Evolutionary conservation across 2,888 invertebrate genomes (phyloP).

Genomic region (Cantharis nigra): DNA sequence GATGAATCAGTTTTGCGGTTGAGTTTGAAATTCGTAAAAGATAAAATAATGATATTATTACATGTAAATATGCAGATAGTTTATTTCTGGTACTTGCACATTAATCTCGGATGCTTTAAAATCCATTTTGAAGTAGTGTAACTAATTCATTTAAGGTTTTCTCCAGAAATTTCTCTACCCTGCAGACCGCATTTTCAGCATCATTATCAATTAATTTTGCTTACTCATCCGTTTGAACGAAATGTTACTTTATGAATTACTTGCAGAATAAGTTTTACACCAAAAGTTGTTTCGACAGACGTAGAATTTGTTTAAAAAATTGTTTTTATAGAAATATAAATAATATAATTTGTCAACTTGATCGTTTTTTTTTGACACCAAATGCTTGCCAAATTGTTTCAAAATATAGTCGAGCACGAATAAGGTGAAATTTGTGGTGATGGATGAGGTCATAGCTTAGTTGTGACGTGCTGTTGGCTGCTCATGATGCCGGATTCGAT

Average conservation of each 20-base stretch:
- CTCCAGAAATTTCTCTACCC: background rate
- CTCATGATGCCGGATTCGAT: too few relatives aligned
- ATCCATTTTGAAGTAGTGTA: background rate
- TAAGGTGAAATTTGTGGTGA: too few relatives aligned
- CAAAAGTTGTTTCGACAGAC: background rate
- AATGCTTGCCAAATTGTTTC: background rate
- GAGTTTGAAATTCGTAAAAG: background rate
- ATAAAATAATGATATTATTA: background rate
- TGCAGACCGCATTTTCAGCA: background rate
- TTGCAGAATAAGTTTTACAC: background rate
- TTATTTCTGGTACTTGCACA: background rate
- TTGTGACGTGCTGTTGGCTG: too few relatives aligned
- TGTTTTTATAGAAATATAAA: background rate
- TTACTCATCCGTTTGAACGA: background rate
- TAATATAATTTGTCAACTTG: background rate
- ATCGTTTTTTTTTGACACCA: background rate
- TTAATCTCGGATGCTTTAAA: background rate
- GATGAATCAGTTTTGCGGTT: background rate
- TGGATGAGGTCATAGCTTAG: too few relatives aligned
- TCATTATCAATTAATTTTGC: background rate
- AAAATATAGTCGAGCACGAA: too few relatives aligned
- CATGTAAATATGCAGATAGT: background rate
- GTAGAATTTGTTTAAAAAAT: too few relatives aligned
- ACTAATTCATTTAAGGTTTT: background rate
- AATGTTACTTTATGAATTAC: background rate